Percentiles rank a stretch among this genome's conserved stretches.
These are phyloP conservation scores for Atta texana DNA, from an alignment of 1,140 invertebrate genomes.

Conservation along the genomic window DNA sequence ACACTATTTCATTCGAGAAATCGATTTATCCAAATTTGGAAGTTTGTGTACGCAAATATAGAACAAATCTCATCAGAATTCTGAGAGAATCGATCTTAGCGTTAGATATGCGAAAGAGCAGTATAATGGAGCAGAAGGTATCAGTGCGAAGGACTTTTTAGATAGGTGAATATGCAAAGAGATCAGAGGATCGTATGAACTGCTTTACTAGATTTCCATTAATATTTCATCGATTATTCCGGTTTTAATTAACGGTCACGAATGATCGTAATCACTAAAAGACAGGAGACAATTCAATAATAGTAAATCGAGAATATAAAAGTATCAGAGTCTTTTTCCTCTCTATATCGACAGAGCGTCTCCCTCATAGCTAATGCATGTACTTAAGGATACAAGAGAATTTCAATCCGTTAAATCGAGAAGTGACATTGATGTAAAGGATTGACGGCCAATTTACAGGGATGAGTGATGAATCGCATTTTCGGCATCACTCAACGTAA, in stretches of 20 bases:
- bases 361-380: conserved; percentile 24
- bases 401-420: not conserved
- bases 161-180: conserved; percentile 12
- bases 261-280: not conserved
- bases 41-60: not conserved
- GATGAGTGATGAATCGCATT: conserved; percentile 45
- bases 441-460: conserved; percentile 33
- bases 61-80: conserved; percentile 13
- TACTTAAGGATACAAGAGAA: conserved; percentile 9
- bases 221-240: conserved; percentile 18
- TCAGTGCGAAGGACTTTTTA: conserved; percentile 40
- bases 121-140: conserved; percentile 15
- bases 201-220: not conserved
- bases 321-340: not conserved
- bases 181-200: not conserved
- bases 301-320: not conserved
- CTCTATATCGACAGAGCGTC: not conserved
- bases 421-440: conserved; percentile 34
- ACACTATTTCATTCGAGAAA: not conserved
- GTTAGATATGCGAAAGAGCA: conserved; percentile 45
- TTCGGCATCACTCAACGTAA: not conserved
- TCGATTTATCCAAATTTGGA: not conserved
- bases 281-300: not conserved
- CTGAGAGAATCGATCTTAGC: conserved; percentile 20
- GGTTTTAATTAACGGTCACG: not conserved